Evolutionary conservation across 2,797 vertebrate genomes (phyloP), one percentile per base, ranked within the genome.

Genomic region (Danio tinwini): DNA sequence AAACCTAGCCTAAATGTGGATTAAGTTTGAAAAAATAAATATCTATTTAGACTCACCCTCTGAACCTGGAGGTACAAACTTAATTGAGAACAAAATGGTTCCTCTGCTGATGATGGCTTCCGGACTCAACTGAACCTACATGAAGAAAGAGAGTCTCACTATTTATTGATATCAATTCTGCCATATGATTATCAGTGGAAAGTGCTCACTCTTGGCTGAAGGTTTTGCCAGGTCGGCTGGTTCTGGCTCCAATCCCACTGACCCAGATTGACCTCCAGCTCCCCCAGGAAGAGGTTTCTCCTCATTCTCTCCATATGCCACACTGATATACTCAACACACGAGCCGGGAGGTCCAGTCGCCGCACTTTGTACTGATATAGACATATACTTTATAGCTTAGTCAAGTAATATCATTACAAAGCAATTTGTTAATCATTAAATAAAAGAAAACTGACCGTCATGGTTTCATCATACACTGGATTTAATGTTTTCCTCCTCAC

Each of bases 241-340:
- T 85, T 92, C 84, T 90, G 92, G 83, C 87, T 93, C 97, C 96
- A 98, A 90, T 98, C 94, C 97, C 96, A 98, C 37, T 91, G 61
- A 0, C 88, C 90, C 89, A 99, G 89, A 0, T 89, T 83, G 45
- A 97, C 88, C 90, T 98, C 96, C 75, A 96, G 96, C 89, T 99
- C 97, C 2, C 98, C 98, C 83, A 99, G 90, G 84, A 99, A 99
- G 71, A 97, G 82, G 61, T 98, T 99, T 84, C 95, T 94, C 74
- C 95, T 92, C 86, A 99, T 87, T 83, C 93, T 88, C 83, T 95
- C 96, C 0, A 94, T 92, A 82, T 99, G 97, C 98, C 98, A 99
- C 88, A 98, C 97, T 0, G 98, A 98, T 76, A 99, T 86, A 88
- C 96, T 98, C 86, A 99, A 88, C 19, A 96, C 94, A 45, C 97